Conservation (phyloP, 2,797 vertebrate genomes). For the Jordanella pulchra region DNA sequence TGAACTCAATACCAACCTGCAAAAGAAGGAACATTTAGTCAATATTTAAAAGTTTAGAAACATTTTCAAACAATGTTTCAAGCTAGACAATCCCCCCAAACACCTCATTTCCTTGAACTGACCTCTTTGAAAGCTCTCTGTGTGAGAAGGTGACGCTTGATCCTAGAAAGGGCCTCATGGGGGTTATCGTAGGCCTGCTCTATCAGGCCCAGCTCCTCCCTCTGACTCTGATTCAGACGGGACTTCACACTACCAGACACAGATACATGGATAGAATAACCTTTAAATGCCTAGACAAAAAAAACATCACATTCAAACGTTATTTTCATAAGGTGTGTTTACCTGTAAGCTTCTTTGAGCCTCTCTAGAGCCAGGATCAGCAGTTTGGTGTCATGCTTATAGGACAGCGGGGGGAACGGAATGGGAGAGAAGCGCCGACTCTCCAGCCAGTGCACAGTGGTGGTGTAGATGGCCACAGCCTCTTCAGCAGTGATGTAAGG, state of each 20-base stretch:
- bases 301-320: neutral
- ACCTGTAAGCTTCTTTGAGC: constrained; percentile 99
- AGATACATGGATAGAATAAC: neutral
- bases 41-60: neutral
- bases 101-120: constrained; percentile 23
- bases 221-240: constrained; percentile 97
- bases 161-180: constrained; percentile 97
- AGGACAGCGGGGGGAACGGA: constrained; percentile 96
- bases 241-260: constrained; percentile 90
- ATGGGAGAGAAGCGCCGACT: constrained; percentile 98
- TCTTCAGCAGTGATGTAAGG: constrained; percentile 99
- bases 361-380: constrained; percentile 97
- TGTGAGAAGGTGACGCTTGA: constrained; percentile 98
- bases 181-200: constrained; percentile 99
- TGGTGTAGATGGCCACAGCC: constrained; percentile 98
- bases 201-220: constrained; percentile 95
- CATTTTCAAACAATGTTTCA: no score
- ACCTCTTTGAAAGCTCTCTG: constrained; percentile 99
- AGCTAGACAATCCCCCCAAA: neutral
- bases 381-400: constrained; percentile 98
- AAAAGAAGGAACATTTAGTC: constrained; percentile 18
- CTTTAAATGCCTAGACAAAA: neutral
- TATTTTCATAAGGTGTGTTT: constrained; percentile 7
- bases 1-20: constrained; percentile 98
- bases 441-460: constrained; percentile 98